Evolutionary conservation across 2,113 vertebrate genomes (phyloP), one percentile per base, ranked within the genome.

Genomic region (Podarcis raffonei): DNA sequence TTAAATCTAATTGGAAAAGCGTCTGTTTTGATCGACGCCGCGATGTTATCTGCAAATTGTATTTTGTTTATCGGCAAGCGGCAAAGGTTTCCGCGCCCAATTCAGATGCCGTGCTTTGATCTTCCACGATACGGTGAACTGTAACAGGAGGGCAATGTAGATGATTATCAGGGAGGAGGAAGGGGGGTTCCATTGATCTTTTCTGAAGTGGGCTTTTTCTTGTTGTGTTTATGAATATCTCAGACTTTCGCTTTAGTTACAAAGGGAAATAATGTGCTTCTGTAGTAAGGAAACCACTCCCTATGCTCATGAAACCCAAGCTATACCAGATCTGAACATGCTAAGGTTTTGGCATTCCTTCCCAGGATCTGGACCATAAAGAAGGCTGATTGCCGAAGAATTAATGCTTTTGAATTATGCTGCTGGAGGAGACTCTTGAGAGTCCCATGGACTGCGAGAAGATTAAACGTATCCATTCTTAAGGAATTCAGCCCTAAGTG

Each of bases 21-120:
- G 71, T 93, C 87, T 95, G 85, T 94, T 95, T 94, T 95, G 95
- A 95, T 94, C 92, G 92, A 90, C 80, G 88, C 65, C 11, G 5
- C n/a, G 94, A 95, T 95, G 93, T 89, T 96, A 96, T 96, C 95
- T 92, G 89, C 91, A 96, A 95, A 95, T 93, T 93, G 93, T 94
- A 81, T 96, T 95, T 94, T 96, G 95, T 96, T 95, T 96, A 94
- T 95, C 92, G 89, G 75, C 80, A 25, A 89, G 88, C 48, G 89
- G 87, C 89, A 91, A 90, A 81, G 83, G 92, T 91, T 93, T 92
- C 94, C 76, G 91, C 90, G 86, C 91, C 88, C 80, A 25, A 83
- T 87, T 90, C 94, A 91, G 95, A 93, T 95, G 71, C 30, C 35
- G 91, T 88, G 37, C 95, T 95, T 96, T 95, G 92, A 95, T 96